Evolutionary conservation across 2,888 invertebrate genomes (phyloP).

Genomic region (Adineta ricciae): DNA sequence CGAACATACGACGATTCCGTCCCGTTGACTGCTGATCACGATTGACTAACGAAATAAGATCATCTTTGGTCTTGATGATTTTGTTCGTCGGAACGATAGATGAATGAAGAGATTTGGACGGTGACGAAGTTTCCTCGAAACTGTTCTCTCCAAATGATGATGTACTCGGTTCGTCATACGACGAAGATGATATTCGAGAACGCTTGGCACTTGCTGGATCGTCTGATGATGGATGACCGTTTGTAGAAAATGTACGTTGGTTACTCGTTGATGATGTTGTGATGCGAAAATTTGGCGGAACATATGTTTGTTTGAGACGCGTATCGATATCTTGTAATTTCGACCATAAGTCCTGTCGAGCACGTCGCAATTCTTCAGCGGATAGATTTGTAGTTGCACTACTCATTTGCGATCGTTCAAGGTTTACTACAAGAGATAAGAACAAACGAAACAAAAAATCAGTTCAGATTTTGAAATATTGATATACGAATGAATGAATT

Average conservation of each 20-base stretch:
- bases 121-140: not conserved
- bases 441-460: not conserved
- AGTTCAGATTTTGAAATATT: not conserved
- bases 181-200: not conserved
- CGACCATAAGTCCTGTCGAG: not conserved
- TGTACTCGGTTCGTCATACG: not conserved
- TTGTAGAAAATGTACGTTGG: slow-evolving; percentile 19
- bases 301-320: not conserved
- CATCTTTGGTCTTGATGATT: slow-evolving; percentile 32
- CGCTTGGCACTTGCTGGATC: not conserved
- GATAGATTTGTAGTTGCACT: not conserved
- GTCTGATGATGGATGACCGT: not conserved
- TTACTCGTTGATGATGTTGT: not conserved
- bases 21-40: slow-evolving; percentile 1
- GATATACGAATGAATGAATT: not conserved
- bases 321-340: not conserved
- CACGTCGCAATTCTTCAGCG: not conserved
- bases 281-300: not conserved
- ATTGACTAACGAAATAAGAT: slow-evolving; percentile 30
- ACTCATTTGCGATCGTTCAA: not conserved
- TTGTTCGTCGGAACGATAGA: slow-evolving; percentile 27
- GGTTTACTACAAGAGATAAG: not conserved
- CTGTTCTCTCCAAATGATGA: not conserved
- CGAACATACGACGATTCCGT: slow-evolving; percentile 31
- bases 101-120: slow-evolving; percentile 28